A percentile compares a stretch with the other conserved stretches of the same genome.
Evolutionary conservation across 2,888 invertebrate genomes (phyloP).

Genomic region (Drosophila rubida): DNA sequence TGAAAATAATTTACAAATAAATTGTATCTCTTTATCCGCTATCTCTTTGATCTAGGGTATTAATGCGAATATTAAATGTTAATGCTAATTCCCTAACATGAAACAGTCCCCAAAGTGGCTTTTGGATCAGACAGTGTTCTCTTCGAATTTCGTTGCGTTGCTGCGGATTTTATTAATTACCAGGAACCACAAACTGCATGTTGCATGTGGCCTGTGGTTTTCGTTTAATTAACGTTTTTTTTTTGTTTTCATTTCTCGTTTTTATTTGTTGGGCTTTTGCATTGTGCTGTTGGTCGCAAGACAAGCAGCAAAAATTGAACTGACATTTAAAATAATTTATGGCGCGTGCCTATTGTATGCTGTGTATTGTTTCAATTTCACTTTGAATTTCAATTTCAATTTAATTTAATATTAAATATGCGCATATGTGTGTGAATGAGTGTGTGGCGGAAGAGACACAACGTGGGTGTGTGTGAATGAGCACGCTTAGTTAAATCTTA

Average conservation of each 20-base stretch:
- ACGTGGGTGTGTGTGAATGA: conserved; percentile 34
- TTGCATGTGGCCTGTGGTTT: conserved; percentile 60
- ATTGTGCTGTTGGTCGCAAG: conserved; percentile 17
- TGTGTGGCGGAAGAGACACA: not conserved
- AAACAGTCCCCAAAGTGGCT: conserved; percentile 59
- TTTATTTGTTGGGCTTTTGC: conserved; percentile 28
- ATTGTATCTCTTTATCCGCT: too few relatives aligned
- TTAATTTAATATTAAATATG: conserved; percentile 46
- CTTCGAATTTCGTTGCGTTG: conserved; percentile 25
- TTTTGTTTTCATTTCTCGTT: conserved; percentile 24
- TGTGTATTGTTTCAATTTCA: conserved; percentile 37
- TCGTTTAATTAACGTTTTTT: conserved; percentile 73
- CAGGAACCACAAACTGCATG: conserved; percentile 67
- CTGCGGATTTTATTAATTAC: conserved; percentile 69
- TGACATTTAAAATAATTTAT: conserved; percentile 69
- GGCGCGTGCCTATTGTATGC: conserved; percentile 28
- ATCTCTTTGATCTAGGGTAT: conserved; percentile 16
- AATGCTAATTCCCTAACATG: conserved; percentile 53
- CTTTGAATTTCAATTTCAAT: conserved; percentile 48
- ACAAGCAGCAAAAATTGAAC: conserved; percentile 38
- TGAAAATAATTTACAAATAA: too few relatives aligned
- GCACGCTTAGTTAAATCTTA: conserved; percentile 76
- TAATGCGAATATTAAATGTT: conserved; percentile 52
- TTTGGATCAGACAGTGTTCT: conserved; percentile 27
- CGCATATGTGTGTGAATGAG: conserved; percentile 10